phyloP scores from a whole-genome alignment of 2,797 vertebrate species.

The Eupleurogrammus muticus region DNA sequence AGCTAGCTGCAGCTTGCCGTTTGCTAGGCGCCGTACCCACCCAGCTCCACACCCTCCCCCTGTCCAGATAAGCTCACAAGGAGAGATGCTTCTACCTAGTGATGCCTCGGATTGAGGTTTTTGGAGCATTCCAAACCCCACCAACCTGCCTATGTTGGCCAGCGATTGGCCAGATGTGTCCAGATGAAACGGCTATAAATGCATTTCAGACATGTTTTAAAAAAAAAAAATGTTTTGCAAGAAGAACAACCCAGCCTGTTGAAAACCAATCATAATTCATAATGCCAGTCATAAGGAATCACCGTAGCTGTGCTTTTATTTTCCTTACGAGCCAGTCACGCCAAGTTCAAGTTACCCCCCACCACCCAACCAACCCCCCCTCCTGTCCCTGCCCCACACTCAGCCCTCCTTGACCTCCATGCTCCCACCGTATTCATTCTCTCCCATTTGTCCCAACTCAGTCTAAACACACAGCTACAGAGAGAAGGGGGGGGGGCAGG shows the following conservation, averaged over 20 bases:
- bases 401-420: conserved; percentile 74
- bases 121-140: not conserved
- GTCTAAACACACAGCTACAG: conserved; percentile 79
- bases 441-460: conserved; percentile 77
- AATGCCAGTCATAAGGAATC: conserved; percentile 71
- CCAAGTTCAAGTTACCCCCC: conserved; percentile 75
- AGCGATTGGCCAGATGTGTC: too few species aligned
- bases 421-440: conserved; percentile 70
- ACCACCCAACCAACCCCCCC: conserved; percentile 43
- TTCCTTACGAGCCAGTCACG: conserved; percentile 63
- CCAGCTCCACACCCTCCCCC: too few species aligned
- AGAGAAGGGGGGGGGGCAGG: conserved; percentile 35
- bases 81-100: too few species aligned
- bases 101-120: not conserved
- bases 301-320: conserved; percentile 68
- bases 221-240: conserved; percentile 39
- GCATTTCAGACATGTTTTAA: too few species aligned
- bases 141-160: too few species aligned
- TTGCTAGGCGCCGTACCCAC: too few species aligned
- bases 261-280: conserved; percentile 55
- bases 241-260: conserved; percentile 31
- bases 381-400: conserved; percentile 56
- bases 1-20: too few species aligned
- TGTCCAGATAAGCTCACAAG: too few species aligned
- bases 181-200: too few species aligned